Evolutionary conservation across 1,140 invertebrate genomes (phyloP).

Genomic region (Antheraea mylitta): DNA sequence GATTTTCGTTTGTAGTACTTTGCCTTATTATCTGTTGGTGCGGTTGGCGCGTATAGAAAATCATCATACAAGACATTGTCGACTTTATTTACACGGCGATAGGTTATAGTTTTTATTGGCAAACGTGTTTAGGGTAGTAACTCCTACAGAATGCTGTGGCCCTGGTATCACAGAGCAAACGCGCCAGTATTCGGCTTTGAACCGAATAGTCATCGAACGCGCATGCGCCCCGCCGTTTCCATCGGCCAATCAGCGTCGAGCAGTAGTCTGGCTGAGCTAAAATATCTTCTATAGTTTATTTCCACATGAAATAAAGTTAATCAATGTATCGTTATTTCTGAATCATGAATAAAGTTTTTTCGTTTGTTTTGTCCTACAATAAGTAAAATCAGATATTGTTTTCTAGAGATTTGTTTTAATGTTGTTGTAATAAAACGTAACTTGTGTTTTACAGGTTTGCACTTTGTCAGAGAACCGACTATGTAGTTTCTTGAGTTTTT

Average conservation of each 20-base stretch:
- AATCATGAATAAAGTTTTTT: conserved; percentile 11
- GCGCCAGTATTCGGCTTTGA: conserved; percentile 72
- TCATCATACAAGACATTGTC: conserved; percentile 17
- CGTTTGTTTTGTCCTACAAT: conserved; percentile 1
- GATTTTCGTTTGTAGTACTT: conserved; percentile 31
- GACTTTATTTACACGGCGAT: conserved; percentile 13
- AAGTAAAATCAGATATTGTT: background rate
- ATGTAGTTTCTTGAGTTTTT: conserved; percentile 52
- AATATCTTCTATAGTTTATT: conserved; percentile 31
- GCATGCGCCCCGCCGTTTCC: conserved; percentile 70
- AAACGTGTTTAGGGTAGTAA: conserved; percentile 35
- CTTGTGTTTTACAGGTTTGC: background rate
- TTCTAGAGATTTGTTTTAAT: background rate
- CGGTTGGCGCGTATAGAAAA: conserved; percentile 39
- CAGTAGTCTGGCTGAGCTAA: conserved; percentile 36
- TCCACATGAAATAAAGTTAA: conserved; percentile 21
- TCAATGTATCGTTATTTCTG: conserved; percentile 16
- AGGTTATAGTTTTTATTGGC: conserved; percentile 35
- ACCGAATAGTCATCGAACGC: conserved; percentile 58
- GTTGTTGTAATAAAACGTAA: conserved; percentile 11
- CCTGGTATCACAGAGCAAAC: conserved; percentile 72
- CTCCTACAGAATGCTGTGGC: conserved; percentile 69
- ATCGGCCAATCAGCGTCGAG: conserved; percentile 65
- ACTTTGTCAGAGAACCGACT: background rate
- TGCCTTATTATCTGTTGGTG: conserved; percentile 55